Percentiles rank a stretch among this genome's conserved stretches.
phyloP scores from a whole-genome alignment of 2,113 vertebrate species.

The Alligator sinensis region DNA sequence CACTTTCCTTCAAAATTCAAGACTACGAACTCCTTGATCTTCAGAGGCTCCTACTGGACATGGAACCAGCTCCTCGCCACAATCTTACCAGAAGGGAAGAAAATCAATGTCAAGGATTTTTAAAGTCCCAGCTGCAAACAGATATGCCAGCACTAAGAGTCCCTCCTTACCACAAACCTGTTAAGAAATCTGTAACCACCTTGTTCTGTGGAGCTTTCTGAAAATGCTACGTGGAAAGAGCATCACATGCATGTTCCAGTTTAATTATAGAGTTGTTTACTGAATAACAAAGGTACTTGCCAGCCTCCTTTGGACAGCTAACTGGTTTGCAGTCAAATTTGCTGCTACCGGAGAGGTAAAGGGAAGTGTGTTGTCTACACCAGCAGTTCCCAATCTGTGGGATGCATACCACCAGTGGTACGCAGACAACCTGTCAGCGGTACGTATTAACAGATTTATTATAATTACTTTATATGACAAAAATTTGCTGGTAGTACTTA shows the following conservation, averaged over 20 bases:
- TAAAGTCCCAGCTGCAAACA: neutral
- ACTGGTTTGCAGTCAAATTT: too few species aligned
- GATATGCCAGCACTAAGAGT: neutral
- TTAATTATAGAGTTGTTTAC: neutral
- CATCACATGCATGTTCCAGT: neutral
- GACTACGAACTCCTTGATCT: accelerated
- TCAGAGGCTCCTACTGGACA: neutral
- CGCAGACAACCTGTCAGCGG: too few species aligned
- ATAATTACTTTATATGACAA: too few species aligned
- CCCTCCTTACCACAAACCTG: neutral
- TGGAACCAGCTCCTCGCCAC: accelerated
- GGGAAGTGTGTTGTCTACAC: too few species aligned
- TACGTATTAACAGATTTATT: too few species aligned
- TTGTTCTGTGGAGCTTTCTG: accelerated
- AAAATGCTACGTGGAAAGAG: neutral
- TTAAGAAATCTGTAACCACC: neutral
- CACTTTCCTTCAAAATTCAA: neutral
- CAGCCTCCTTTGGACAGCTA: neutral
- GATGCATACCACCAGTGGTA: too few species aligned
- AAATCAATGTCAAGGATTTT: neutral
- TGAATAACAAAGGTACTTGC: neutral
- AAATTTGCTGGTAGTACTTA: too few species aligned
- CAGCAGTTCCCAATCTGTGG: too few species aligned
- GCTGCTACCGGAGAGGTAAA: too few species aligned
- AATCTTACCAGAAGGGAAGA: neutral